Conservation (phyloP, 2,113 vertebrate genomes). For the Ovis aries region DNA sequence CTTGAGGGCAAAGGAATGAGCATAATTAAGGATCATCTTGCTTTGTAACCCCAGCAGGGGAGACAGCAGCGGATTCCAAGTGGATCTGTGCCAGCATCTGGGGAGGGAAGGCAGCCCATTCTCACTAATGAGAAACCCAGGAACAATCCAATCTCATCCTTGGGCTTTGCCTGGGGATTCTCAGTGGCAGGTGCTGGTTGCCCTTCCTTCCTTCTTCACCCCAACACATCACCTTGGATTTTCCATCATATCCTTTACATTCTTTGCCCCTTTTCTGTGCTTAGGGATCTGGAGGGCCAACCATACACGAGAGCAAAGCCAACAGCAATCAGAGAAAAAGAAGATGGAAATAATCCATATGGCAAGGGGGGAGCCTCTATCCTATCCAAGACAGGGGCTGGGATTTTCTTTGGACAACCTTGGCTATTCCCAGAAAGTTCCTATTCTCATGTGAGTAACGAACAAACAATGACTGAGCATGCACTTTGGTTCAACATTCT, state of each 20-base stretch:
- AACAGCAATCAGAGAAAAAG: neutral
- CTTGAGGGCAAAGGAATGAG: neutral
- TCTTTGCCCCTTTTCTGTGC: neutral
- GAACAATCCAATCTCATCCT: too few species aligned
- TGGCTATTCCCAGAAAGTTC: rapidly evolving
- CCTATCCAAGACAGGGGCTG: neutral
- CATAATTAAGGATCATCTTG: neutral
- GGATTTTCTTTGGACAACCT: neutral
- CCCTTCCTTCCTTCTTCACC: neutral
- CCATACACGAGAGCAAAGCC: neutral
- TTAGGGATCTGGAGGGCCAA: neutral
- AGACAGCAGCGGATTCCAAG: neutral
- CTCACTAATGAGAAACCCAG: neutral
- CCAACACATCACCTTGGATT: rapidly evolving
- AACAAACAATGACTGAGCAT: neutral
- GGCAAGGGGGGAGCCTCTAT: neutral
- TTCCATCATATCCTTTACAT: neutral
- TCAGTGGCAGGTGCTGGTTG: rapidly evolving
- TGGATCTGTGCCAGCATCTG: neutral
- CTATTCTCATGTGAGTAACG: neutral
- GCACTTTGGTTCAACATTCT: neutral
- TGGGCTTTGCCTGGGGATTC: neutral
- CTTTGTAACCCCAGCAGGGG: neutral
- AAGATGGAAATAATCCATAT: neutral
- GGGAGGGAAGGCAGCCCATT: neutral